Evolutionary conservation across 2,113 vertebrate genomes (phyloP).

Genomic region (Clarias macrocephalus): DNA sequence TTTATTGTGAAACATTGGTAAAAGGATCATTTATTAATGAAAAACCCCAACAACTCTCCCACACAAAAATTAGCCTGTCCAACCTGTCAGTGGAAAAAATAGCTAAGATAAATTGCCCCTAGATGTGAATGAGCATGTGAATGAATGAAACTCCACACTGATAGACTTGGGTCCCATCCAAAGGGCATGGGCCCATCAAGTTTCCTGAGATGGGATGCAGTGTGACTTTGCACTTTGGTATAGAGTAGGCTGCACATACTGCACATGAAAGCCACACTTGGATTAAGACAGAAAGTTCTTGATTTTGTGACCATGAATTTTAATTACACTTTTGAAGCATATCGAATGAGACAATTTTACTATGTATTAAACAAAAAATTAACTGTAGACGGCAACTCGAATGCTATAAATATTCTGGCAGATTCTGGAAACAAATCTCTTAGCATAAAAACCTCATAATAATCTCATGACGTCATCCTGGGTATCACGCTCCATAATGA

Average conservation of each 20-base stretch:
- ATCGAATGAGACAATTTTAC: neutral
- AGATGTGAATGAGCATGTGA: neutral
- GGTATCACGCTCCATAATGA: slow-evolving; percentile 7
- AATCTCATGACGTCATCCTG: neutral
- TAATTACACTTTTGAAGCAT: neutral
- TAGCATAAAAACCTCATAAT: neutral
- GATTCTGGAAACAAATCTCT: neutral
- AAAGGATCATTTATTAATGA: neutral
- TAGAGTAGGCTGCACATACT: neutral
- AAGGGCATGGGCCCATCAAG: neutral
- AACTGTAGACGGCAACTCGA: neutral
- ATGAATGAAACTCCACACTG: neutral
- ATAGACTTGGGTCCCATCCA: neutral
- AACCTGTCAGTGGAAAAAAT: neutral
- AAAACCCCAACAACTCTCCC: neutral
- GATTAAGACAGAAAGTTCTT: neutral
- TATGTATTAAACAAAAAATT: neutral
- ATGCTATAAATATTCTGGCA: neutral
- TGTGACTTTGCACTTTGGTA: neutral
- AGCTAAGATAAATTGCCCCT: neutral
- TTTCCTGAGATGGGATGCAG: neutral
- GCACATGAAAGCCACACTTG: neutral
- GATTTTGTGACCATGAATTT: neutral
- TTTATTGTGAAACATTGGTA: neutral
- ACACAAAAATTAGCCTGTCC: neutral